These are phyloP conservation scores for Pocota personata DNA, from an alignment of 2,888 invertebrate genomes.

Conservation along the genomic window DNA sequence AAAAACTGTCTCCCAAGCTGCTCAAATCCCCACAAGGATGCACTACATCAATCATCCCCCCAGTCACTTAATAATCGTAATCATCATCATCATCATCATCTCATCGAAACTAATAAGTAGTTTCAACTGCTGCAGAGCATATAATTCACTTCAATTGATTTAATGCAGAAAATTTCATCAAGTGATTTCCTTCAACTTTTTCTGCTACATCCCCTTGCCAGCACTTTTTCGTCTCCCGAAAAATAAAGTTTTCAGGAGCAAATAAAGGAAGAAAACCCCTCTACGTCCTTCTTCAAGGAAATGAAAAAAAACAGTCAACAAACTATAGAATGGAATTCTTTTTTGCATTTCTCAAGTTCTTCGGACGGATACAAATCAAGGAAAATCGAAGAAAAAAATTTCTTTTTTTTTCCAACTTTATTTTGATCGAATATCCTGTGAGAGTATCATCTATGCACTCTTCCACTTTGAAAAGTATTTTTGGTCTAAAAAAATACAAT, in stretches of 20 bases:
- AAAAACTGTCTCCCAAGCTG: slow-evolving; percentile 13
- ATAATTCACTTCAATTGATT: slow-evolving; percentile 72
- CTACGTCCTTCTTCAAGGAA: not conserved
- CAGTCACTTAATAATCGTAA: slow-evolving; percentile 28
- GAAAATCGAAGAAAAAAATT: slow-evolving; percentile 58
- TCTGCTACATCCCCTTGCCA: not conserved
- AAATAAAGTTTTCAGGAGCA: slow-evolving; percentile 21
- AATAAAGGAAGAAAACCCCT: not conserved
- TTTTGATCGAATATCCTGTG: slow-evolving; percentile 64
- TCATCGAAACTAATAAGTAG: slow-evolving; percentile 70
- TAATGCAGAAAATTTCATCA: slow-evolving; percentile 70
- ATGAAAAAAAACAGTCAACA: slow-evolving; percentile 37
- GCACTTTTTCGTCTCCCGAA: not conserved
- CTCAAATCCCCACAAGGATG: slow-evolving; percentile 1
- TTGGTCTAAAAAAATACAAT: not conserved
- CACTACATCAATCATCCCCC: not conserved
- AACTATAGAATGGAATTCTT: slow-evolving; percentile 20
- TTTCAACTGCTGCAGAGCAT: slow-evolving; percentile 70
- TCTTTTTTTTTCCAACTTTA: slow-evolving; percentile 32
- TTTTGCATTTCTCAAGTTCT: slow-evolving; percentile 64
- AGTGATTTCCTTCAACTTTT: slow-evolving; percentile 63
- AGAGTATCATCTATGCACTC: slow-evolving; percentile 25
- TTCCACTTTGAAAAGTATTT: slow-evolving; percentile 25
- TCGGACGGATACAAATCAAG: slow-evolving; percentile 68
- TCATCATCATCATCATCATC: slow-evolving; percentile 39